Percentiles rank a stretch among this genome's conserved stretches.
Conservation (phyloP, 2,888 invertebrate species). For the Euzetes globulus region DNA sequence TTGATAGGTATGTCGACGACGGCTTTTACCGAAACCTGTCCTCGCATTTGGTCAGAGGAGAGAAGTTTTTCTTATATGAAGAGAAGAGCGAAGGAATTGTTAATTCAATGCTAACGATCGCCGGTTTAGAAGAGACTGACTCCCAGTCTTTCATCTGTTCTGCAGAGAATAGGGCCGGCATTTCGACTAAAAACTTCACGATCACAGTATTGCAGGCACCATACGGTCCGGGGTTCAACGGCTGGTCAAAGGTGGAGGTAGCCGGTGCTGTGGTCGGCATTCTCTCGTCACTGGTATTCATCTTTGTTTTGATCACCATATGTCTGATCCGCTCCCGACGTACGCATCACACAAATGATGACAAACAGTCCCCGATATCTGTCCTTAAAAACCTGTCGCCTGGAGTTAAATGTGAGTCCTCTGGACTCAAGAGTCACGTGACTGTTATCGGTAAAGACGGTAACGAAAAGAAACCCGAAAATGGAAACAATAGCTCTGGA, state of each 20-base stretch:
- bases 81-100: slow-evolving; percentile 32
- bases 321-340: slow-evolving; percentile 47
- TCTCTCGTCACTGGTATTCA: slow-evolving; percentile 56
- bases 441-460: slow-evolving; percentile 35
- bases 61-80: slow-evolving; percentile 33
- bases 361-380: slow-evolving; percentile 24
- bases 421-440: slow-evolving; percentile 15
- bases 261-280: slow-evolving; percentile 64
- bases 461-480: slow-evolving; percentile 42
- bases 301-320: slow-evolving; percentile 52
- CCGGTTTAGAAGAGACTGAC: slow-evolving; percentile 74
- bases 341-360: background rate
- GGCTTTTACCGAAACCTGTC: slow-evolving; percentile 30
- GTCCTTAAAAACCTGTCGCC: slow-evolving; percentile 31
- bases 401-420: background rate
- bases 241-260: slow-evolving; percentile 63
- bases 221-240: slow-evolving; percentile 60
- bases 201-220: slow-evolving; percentile 61
- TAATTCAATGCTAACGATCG: slow-evolving; percentile 34
- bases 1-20: slow-evolving; percentile 30
- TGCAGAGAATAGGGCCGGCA: slow-evolving; percentile 80
- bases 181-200: slow-evolving; percentile 79
- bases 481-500: slow-evolving; percentile 41
- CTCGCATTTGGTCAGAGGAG: slow-evolving; percentile 24
- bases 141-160: slow-evolving; percentile 78